phyloP scores from a whole-genome alignment of 2,888 invertebrate genomes.

The Microctonus brassicae region DNA sequence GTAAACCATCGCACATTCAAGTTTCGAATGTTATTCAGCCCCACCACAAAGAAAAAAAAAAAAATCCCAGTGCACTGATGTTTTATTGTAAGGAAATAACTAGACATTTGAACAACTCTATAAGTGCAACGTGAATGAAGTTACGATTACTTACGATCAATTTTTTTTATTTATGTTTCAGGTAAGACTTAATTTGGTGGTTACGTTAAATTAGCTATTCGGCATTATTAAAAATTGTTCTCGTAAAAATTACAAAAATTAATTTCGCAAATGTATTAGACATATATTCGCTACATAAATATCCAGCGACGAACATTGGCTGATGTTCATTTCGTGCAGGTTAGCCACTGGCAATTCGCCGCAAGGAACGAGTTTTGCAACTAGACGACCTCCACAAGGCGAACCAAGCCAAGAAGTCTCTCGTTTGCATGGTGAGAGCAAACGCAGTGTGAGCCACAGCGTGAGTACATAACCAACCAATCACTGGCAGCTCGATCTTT shows the following conservation, averaged over 20 bases:
- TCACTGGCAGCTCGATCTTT: slow-evolving; percentile 17
- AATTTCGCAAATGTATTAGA: neutral
- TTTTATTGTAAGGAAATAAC: slow-evolving; percentile 18
- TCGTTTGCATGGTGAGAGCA: slow-evolving; percentile 50
- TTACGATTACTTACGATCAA: slow-evolving; percentile 9
- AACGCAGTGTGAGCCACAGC: slow-evolving; percentile 29
- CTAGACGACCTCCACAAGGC: slow-evolving; percentile 61
- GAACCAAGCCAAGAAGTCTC: slow-evolving; percentile 42
- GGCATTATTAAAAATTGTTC: neutral
- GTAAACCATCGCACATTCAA: neutral
- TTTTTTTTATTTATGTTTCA: slow-evolving; percentile 43
- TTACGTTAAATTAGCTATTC: neutral
- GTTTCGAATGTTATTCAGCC: neutral
- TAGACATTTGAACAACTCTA: slow-evolving; percentile 3
- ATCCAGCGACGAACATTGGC: neutral
- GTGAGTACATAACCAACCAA: slow-evolving; percentile 7
- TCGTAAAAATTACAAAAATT: neutral
- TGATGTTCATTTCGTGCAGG: slow-evolving; percentile 9
- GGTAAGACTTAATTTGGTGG: slow-evolving; percentile 44
- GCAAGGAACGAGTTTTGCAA: slow-evolving; percentile 60
- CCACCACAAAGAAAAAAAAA: neutral
- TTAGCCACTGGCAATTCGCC: slow-evolving; percentile 25
- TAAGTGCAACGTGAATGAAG: neutral
- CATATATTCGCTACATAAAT: neutral
- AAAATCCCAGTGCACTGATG: neutral